Conservation (phyloP, 2,113 vertebrate species). For the crab-eating macaque (Macaca fascicularis) region DNA sequence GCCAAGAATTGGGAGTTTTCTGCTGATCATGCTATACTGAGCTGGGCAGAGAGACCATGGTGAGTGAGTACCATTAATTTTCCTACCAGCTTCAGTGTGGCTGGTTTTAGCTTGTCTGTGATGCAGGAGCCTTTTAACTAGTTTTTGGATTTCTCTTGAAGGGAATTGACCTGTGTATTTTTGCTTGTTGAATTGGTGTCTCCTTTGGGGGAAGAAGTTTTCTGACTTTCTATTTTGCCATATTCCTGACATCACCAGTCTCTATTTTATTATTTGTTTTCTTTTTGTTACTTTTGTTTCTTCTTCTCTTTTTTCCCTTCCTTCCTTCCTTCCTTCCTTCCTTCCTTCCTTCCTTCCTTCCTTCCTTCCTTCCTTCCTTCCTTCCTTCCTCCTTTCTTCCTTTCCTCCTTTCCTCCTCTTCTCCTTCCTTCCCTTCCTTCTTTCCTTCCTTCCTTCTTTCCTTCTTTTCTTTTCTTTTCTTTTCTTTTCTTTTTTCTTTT, state of each 20-base stretch:
- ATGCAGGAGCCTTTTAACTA: neutral
- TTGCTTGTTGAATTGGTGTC: neutral
- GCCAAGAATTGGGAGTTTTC: conserved; percentile 14
- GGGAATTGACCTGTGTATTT: neutral
- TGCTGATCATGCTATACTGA: neutral
- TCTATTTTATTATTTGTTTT: conserved; percentile 35
- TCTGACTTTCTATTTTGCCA: neutral
- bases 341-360: no score
- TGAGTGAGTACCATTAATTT: neutral
- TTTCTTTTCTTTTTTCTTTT: no score
- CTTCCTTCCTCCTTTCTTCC: fast-evolving
- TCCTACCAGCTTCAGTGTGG: neutral
- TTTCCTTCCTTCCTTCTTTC: fast-evolving
- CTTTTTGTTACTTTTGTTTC: no score
- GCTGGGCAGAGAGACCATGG: neutral
- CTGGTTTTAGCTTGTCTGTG: neutral
- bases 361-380: fast-evolving
- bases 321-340: no score
- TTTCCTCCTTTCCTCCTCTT: no score
- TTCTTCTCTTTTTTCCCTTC: no score
- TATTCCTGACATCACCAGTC: neutral
- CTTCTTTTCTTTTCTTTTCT: no score
- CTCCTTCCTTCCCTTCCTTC: fast-evolving
- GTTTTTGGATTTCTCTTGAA: neutral
- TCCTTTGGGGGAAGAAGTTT: neutral